Conservation (phyloP, 1,140 invertebrate species). For the Drosophila pruinosa region DNA sequence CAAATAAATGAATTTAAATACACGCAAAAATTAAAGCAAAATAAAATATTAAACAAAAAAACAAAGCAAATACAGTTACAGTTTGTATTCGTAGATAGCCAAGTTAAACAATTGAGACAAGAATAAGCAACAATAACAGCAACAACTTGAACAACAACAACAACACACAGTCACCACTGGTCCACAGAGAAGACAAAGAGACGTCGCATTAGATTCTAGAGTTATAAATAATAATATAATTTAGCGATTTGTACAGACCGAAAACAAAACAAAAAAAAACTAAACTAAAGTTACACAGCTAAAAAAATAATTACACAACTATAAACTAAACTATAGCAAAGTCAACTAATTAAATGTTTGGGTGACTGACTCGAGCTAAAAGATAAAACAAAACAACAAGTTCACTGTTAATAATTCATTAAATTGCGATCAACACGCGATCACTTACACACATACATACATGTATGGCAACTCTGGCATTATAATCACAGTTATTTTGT, state of each 20-base stretch:
- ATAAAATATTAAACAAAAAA: constrained; percentile 11
- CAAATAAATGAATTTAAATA: constrained; percentile 70
- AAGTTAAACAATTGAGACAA: constrained; percentile 69
- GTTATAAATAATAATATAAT: constrained; percentile 25
- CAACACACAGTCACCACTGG: constrained; percentile 1
- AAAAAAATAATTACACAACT: constrained; percentile 24
- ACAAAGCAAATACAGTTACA: constrained; percentile 25
- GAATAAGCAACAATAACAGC: constrained; percentile 17
- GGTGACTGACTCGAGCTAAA: constrained; percentile 23
- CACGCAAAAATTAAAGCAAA: constrained; percentile 30
- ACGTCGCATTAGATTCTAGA: constrained; percentile 33
- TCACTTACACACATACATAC: not conserved
- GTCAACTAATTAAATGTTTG: constrained; percentile 41
- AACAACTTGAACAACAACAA: constrained; percentile 13
- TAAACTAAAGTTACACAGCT: not conserved
- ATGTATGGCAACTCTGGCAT: constrained; percentile 35
- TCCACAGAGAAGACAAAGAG: constrained; percentile 14
- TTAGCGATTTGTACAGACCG: constrained; percentile 49
- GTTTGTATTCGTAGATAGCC: constrained; percentile 73
- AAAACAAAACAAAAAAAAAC: not conserved
- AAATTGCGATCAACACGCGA: constrained; percentile 28
- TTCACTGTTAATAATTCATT: constrained; percentile 78
- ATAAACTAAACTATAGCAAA: constrained; percentile 15
- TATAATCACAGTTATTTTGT: constrained; percentile 62
- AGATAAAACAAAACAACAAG: constrained; percentile 43